phyloP scores from a whole-genome alignment of 2,888 invertebrate species.

The Lapara coniferarum region DNA sequence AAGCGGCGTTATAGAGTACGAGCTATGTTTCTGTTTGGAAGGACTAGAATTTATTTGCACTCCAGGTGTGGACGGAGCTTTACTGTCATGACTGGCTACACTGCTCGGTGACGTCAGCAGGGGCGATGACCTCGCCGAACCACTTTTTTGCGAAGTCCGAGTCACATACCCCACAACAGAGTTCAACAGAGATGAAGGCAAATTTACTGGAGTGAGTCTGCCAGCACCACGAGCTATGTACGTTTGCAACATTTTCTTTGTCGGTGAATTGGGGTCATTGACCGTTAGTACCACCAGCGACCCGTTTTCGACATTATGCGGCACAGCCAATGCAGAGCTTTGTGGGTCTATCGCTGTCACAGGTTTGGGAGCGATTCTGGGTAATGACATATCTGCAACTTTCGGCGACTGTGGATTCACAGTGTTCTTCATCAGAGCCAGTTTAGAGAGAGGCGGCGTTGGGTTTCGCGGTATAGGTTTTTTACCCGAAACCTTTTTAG shows the following conservation, averaged over 20 bases:
- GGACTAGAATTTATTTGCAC: constrained; percentile 58
- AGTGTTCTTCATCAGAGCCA: constrained; percentile 37
- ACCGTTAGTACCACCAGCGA: constrained; percentile 74
- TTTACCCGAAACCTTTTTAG: not conserved
- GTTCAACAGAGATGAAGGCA: constrained; percentile 64
- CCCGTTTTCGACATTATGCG: constrained; percentile 68
- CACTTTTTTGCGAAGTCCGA: constrained; percentile 60
- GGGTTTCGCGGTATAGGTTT: not conserved
- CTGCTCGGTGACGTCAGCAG: constrained; percentile 67
- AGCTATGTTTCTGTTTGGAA: constrained; percentile 60
- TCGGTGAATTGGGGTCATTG: constrained; percentile 68
- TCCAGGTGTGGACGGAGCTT: constrained; percentile 48
- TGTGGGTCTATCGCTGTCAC: constrained; percentile 29
- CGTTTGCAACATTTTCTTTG: constrained; percentile 75
- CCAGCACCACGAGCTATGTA: constrained; percentile 69
- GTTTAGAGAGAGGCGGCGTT: constrained; percentile 36
- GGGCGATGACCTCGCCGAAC: constrained; percentile 73
- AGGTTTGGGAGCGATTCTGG: constrained; percentile 37
- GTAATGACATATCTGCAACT: constrained; percentile 2
- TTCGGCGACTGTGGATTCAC: constrained; percentile 29
- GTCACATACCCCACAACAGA: constrained; percentile 74
- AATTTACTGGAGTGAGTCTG: constrained; percentile 63
- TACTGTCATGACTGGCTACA: constrained; percentile 59
- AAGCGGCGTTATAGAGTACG: constrained; percentile 72
- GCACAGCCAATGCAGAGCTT: constrained; percentile 46